Conservation (phyloP, 2,888 invertebrate species). For the Macrostomum cliftonense region DNA sequence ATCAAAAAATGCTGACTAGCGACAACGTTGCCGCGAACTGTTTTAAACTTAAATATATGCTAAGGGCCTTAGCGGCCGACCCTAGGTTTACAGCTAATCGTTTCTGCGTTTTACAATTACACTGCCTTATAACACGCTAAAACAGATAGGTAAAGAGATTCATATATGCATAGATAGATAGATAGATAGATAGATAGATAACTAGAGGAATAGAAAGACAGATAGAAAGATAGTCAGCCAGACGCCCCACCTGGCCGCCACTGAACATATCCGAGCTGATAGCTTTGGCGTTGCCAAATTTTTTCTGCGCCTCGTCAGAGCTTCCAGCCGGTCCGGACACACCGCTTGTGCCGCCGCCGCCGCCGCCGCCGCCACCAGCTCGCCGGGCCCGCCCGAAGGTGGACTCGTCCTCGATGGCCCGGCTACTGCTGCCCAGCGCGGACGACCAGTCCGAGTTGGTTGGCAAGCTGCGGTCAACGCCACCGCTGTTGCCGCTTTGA, state of each 20-base stretch:
- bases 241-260: constrained; percentile 45
- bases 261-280: constrained; percentile 95
- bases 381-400: background rate
- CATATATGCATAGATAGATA: no score
- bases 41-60: no score
- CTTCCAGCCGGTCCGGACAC: constrained; percentile 13
- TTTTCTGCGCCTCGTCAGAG: constrained; percentile 65
- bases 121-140: no score
- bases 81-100: no score
- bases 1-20: no score
- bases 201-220: no score
- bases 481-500: background rate
- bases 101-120: no score
- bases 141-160: no score
- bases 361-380: constrained; percentile 24
- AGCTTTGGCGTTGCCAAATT: constrained; percentile 87
- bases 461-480: background rate
- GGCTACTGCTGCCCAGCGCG: constrained; percentile 15
- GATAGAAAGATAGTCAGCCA: no score
- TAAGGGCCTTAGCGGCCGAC: no score
- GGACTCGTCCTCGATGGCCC: constrained; percentile 13
- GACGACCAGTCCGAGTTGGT: background rate
- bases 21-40: no score
- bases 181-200: no score
- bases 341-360: constrained; percentile 22